Percentiles rank a stretch among this genome's conserved stretches.
phyloP scores from a whole-genome alignment of 2,113 vertebrate genomes.

The Aptenodytes forsteri region DNA sequence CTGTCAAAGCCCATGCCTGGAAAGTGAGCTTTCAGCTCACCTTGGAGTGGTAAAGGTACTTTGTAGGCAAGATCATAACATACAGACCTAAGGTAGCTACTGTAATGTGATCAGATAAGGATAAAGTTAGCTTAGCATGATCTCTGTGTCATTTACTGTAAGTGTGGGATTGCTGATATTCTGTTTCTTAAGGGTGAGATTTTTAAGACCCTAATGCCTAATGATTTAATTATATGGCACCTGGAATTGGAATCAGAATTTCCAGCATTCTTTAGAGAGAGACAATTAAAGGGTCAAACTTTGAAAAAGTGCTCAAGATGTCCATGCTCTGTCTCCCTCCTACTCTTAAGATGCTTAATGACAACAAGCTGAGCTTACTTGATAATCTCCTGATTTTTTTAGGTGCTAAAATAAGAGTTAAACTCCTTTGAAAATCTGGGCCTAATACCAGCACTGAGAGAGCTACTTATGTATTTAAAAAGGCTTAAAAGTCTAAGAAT shows the following conservation, averaged over 20 bases:
- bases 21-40: not conserved
- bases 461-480: constrained; percentile 47
- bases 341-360: not conserved
- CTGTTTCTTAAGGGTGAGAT: not conserved
- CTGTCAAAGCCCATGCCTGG: not conserved
- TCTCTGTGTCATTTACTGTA: not conserved
- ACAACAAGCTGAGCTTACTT: not conserved
- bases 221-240: not conserved
- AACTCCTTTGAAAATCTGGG: not conserved
- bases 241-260: not conserved
- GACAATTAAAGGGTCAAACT: not conserved
- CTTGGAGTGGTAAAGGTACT: not conserved
- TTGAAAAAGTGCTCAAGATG: not conserved
- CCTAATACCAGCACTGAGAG: not conserved
- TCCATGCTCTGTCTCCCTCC: not conserved
- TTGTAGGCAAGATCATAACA: not conserved
- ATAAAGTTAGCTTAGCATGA: not conserved
- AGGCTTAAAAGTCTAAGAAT: constrained; percentile 40
- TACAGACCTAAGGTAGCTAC: not conserved
- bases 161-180: not conserved
- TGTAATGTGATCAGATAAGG: not conserved
- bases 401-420: not conserved
- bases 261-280: not conserved
- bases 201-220: not conserved
- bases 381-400: not conserved